Percentiles rank a stretch among this genome's conserved stretches.
Evolutionary conservation across 2,888 invertebrate species (phyloP).

Genomic region (Caenorhabditis zanzibari): DNA sequence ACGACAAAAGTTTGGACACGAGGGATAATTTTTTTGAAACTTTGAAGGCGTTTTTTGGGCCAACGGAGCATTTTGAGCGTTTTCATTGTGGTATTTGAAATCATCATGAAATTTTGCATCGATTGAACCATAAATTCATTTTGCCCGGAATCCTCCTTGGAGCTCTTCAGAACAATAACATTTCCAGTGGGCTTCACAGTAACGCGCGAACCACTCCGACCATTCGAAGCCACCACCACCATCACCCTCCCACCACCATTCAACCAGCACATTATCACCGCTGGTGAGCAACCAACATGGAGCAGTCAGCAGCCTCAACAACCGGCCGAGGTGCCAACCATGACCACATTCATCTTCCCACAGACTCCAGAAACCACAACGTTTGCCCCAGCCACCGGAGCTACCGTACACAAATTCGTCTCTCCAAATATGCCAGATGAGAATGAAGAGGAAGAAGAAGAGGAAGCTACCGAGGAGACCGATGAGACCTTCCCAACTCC

Average conservation of each 20-base stretch:
- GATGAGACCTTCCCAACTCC: constrained; percentile 65
- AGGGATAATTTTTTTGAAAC: too few species aligned
- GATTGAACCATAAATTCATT: too few species aligned
- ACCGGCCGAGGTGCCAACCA: constrained; percentile 33
- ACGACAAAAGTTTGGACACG: too few species aligned
- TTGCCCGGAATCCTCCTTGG: too few species aligned
- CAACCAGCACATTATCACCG: constrained; percentile 61
- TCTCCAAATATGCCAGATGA: constrained; percentile 46
- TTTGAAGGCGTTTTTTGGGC: too few species aligned
- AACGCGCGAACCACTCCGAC: constrained; percentile 62
- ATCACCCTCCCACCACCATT: constrained; percentile 58
- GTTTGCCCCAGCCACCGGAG: not conserved
- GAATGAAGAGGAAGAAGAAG: constrained; percentile 54
- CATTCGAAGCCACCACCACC: constrained; percentile 42
- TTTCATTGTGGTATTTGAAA: too few species aligned
- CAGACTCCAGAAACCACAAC: constrained; percentile 66
- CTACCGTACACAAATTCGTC: constrained; percentile 44
- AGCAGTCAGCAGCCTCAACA: constrained; percentile 29
- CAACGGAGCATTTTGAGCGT: too few species aligned
- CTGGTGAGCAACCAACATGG: constrained; percentile 43
- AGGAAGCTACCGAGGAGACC: constrained; percentile 44
- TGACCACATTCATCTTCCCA: constrained; percentile 71
- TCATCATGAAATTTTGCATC: too few species aligned
- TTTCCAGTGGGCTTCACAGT: constrained; percentile 65
- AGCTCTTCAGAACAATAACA: not conserved